Evolutionary conservation across 2,797 vertebrate genomes (phyloP).

Genomic region (Psittacula derbiana): DNA sequence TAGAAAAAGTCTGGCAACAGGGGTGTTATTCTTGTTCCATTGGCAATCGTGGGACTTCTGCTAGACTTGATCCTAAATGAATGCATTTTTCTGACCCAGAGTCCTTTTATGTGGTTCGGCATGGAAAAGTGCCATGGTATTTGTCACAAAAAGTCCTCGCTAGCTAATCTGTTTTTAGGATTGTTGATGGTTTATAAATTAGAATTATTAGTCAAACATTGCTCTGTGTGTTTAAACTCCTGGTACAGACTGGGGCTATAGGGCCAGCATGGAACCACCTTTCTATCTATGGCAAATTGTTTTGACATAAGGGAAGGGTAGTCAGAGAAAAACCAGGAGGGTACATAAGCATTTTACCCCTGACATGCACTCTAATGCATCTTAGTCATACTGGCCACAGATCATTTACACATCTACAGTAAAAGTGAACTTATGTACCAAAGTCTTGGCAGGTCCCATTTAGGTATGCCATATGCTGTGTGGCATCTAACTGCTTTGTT

Average conservation of each 20-base stretch:
- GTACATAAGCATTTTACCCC: background rate
- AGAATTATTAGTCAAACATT: constrained; percentile 61
- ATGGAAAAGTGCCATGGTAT: constrained; percentile 67
- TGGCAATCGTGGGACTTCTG: constrained; percentile 66
- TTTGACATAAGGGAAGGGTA: background rate
- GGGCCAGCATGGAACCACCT: background rate
- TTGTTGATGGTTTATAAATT: constrained; percentile 70
- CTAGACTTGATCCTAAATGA: constrained; percentile 73
- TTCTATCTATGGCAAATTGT: background rate
- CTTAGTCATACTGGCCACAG: background rate
- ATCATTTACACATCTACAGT: background rate
- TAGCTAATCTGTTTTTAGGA: constrained; percentile 68
- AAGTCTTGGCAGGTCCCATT: background rate
- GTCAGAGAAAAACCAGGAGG: background rate
- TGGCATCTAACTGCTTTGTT: background rate
- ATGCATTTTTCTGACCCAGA: constrained; percentile 69
- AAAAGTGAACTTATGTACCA: background rate
- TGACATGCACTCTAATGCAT: background rate
- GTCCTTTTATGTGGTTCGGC: constrained; percentile 68
- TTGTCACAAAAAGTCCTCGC: constrained; percentile 65
- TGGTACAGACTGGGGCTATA: background rate
- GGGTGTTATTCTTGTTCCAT: constrained; percentile 70
- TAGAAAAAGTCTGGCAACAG: constrained; percentile 71
- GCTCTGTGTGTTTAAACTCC: constrained; percentile 18
- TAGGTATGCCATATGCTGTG: background rate